A percentile compares a stretch with the other conserved stretches of the same genome.
Evolutionary conservation across 2,888 invertebrate species (phyloP).

Genomic region (Lacanobia oleracea): DNA sequence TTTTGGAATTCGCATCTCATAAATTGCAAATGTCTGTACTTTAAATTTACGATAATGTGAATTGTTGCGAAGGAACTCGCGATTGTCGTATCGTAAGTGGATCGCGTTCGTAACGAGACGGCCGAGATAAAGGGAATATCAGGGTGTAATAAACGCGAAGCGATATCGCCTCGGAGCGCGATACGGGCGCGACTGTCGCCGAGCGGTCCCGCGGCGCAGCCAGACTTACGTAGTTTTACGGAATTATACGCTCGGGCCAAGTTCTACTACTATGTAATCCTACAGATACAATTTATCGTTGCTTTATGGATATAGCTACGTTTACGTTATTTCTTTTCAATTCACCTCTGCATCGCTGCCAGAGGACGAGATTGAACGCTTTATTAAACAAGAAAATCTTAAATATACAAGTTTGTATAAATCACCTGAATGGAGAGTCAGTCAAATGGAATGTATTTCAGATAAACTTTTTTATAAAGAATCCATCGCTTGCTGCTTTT

Average conservation of each 20-base stretch:
- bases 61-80: constrained; percentile 62
- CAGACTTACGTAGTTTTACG: constrained; percentile 46
- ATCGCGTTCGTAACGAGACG: constrained; percentile 63
- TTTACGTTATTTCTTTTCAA: constrained; percentile 24
- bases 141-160: constrained; percentile 62
- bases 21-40: constrained; percentile 65
- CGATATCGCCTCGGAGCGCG: constrained; percentile 51
- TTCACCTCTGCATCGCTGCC: constrained; percentile 5
- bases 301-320: constrained; percentile 12
- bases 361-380: constrained; percentile 30
- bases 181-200: constrained; percentile 30
- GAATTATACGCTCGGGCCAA: constrained; percentile 30
- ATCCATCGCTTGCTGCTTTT: constrained; percentile 47
- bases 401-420: constrained; percentile 41
- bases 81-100: constrained; percentile 63
- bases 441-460: constrained; percentile 60
- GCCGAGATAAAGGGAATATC: constrained; percentile 63
- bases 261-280: constrained; percentile 13
- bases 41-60: constrained; percentile 68
- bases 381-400: constrained; percentile 43
- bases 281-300: constrained; percentile 20
- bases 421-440: constrained; percentile 41
- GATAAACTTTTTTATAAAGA: constrained; percentile 47
- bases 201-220: constrained; percentile 36
- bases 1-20: constrained; percentile 59